Base-by-base conservation (phyloP, 2,888 invertebrate genomes). In the Hartigia nigra region DNA sequence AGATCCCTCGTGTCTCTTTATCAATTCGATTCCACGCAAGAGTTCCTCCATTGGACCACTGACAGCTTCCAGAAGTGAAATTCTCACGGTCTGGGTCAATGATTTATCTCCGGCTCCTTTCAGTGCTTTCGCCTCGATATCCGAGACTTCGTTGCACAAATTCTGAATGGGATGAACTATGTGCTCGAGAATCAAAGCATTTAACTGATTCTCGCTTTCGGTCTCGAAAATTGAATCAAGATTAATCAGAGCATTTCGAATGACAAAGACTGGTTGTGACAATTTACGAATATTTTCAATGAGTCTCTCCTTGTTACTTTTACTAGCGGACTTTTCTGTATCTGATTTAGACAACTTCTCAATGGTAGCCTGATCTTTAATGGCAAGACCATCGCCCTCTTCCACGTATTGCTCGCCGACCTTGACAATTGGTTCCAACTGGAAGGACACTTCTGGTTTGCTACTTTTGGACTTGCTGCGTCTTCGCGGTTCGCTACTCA, bases 41-140 rank as follows among this genome's bases (percentile, higher is more conserved):
- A 91, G 86, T 79, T 91, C 91, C 77, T 91, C 91, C 3, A 88
- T 88, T 3, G 91, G 90, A 1, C 90, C 91, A 32, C 91, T 88
- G 12, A 91, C 87, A 3, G 87, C 81, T 84, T 91, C 91, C 74
- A 91, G 76, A 69, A 91, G 80, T 4, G 90, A 87, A 39, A 91
- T 89, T 39, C 90, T 82, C 4, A 87, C 82, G 1, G 82, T 86
- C 79, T 90, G 91, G 9, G 79, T 76, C 31, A 89, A 77, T 0
- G 91, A 89, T 70, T 84, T 85, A 32, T 90, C 88, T 0, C 86
- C 89, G 1, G 89, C 86, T 35, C 82, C 84, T 75, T 89, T 88
- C 70, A 91, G 78, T 5, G 89, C 89, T 76, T 89, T 88, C 0
- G 84, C 82, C 79, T 91, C 91, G 12, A 91, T 85, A 0, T 80